Evolutionary conservation across 2,888 invertebrate species (phyloP), one percentile per base, ranked within the genome.

Genomic region (Tridacna gigas): DNA sequence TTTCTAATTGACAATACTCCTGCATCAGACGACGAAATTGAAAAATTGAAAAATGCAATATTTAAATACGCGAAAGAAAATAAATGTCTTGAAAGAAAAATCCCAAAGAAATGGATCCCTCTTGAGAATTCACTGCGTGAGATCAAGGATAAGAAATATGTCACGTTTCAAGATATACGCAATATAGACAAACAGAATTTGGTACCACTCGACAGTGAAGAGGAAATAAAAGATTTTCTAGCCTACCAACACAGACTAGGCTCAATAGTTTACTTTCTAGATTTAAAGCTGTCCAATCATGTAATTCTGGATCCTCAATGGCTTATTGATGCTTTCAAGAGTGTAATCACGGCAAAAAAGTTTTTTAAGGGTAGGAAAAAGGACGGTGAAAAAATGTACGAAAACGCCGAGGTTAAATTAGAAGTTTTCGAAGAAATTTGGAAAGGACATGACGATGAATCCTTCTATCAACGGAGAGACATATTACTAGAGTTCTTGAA

Each of bases 261-360:
- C 5, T 74, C 74, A 2, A n/a, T 78, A 9, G 66, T 78, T 15
- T 82, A 74, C 37, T 74, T 82, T 22, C 66, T 67, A 18, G 81
- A 81, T 26, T 67, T 66, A 15, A 47, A 67, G 56, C 51, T 78
- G 4, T 74, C 78, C 5, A 28, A 65, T 15, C 51, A 77, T 28
- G 69, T 82, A 4, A 48, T 82, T 22, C 67, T 82, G 20, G 69
- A 82, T 26, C 74, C 77, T 0, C 74, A 82, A 37, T 82, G 67
- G 60, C 60, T 82, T 0, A 78, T 77, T 12, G 82, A 82, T 74
- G 82, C 82, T 47, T 82, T 82, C 26, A 82, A 78, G 69, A 78
- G 78, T 45, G 74, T 82, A 7, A 45, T 82, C 2, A 78, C 82
- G 61, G 67, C 78, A 48, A 66, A 61, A 22, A 56, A 66, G 69